Base-by-base conservation (phyloP, 1,140 invertebrate species). In the Bombus soroeensis region DNA sequence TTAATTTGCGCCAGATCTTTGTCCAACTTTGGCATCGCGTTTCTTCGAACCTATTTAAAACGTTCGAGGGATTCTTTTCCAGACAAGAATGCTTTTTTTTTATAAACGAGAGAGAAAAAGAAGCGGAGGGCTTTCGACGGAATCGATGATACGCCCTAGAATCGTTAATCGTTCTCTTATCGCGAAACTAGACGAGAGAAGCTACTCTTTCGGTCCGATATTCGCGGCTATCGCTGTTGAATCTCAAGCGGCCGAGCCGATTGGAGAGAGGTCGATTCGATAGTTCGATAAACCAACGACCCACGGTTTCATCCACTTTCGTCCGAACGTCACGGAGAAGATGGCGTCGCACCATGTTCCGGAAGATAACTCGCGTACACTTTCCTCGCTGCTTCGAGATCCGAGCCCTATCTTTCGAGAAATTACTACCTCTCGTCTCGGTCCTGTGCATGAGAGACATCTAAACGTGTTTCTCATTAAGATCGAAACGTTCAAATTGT, bases 121-220 rank as follows among this genome's bases (percentile, higher is more conserved):
- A 62, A 32, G 75, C 4, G 25, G 4, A 34, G 28, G 3, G 37
- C 2, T 62, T 77, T 62, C 57, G 10, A 6, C 12, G 6, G 13
- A 39, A 47, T 32, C 75, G 59, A 78, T 15, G 41, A 64, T 32
- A 32, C 32, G 28, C 37, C 12, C 57, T 39, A 15, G 37, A 78
- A 64, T 59, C 22, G 75, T 78, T 64, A 64, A 78, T 78, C 75
- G 75, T 32, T 32, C 25, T 28, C 37, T 78, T 78, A 78, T 78
- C 75, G 75, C 39, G 37, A 57, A 34, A 13, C n/a, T 8, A 57
- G 5, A 2, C 28, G 18, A 25, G 75, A 64, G 57, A 34, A 64
- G 15, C 75, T 41, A 78, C 64, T 64, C 59, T 64, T 64, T 64
- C 41, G 10, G 6, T 3, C 9, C 9, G 32, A 34, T 32, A 34